Base-by-base conservation (phyloP, 2,797 vertebrate species). In the Paguma larvata region DNA sequence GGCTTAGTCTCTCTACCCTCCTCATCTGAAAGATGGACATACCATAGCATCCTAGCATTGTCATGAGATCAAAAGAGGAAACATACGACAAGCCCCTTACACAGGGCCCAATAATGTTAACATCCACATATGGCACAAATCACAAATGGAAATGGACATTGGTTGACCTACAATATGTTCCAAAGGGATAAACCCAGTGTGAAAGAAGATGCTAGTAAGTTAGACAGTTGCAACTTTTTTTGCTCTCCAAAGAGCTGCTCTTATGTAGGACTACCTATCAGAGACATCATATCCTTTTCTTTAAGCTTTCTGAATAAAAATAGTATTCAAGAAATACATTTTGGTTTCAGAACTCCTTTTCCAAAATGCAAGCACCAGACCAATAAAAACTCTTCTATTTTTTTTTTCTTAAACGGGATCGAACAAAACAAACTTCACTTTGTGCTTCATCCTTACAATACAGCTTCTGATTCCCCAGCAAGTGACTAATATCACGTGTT, bases 261-360 rank as follows among this genome's bases (percentile, higher is more conserved):
- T 56, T 87, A 53, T 5, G 4, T 6, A 63, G 34, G 70, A 75
- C 89, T 34, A 38, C 19, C 51, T 77, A 13, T 5, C 44, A 44
- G 23, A 44, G 34, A 18, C 3, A 16, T 23, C 18, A 68, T n/a
- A 68, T 48, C 59, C 34, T 85, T 86, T 46, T 68, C 34, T 34
- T n/a, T 41, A 23, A 46, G 34, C 30, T 85, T 41, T 89, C 5
- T 85, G 63, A 85, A 88, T 67, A 16, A 90, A 95, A 72, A 25
- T 3, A 88, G 34, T n/a, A 88, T 53, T 92, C 44, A 78, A 94
- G 27, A 95, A 89, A 48, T 11, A 51, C 15, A 65, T 27, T 93
- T 86, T 73, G 15, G 90, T 77, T 93, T 94, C 72, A 82, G 79
- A 89, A 93, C 77, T 85, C 27, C 38, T 84, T 84, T 93, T 82